Base-by-base conservation (phyloP, 2,113 vertebrate species). In the Cisticola juncidis region DNA sequence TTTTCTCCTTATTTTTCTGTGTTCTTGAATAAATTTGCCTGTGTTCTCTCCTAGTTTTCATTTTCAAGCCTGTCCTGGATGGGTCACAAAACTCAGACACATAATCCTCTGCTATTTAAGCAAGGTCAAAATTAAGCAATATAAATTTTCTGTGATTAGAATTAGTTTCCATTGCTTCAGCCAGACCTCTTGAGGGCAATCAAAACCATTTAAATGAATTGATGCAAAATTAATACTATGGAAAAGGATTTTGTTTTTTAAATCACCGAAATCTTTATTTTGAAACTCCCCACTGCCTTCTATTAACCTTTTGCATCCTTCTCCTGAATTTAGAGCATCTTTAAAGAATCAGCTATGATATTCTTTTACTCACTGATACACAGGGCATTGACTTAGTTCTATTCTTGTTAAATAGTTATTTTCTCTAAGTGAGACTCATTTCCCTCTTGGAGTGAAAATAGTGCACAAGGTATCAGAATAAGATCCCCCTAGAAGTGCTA, bases 41-140 rank as follows among this genome's bases (percentile, higher is more conserved):
- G 47, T n/a, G 9, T 38, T 21, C 9, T 86, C 36, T 81, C 80
- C 48, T 38, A 53, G 9, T 72, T 80, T 94, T 28, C 23, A 69
- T 58, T 77, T 69, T 82, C 54, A 81, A 82, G 33, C 17, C 40
- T 86, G 81, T 50, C 25, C 50, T 76, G 51, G 54, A 22, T n/a
- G 36, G 71, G 44, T 90, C 79, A 74, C 51, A 80, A 83, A 85
- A 80, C 26, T 47, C 36, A 77, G 36, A 23, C 56, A 48, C 10
- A 40, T 58, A 92, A 90, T 70, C 81, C 38, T 70, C 35, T 36
- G 7, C 19, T 86, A 45, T 88, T 20, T 81, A 31, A 88, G 31
- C 68, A 82, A 95, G 64, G 90, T 88, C 72, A 92, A 94, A 90
- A 95, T 90, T 90, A 92, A 90, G 36, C 68, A 93, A 81, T 76